Conservation (phyloP, 2,888 invertebrate species). For the Eupithecia tripunctaria region DNA sequence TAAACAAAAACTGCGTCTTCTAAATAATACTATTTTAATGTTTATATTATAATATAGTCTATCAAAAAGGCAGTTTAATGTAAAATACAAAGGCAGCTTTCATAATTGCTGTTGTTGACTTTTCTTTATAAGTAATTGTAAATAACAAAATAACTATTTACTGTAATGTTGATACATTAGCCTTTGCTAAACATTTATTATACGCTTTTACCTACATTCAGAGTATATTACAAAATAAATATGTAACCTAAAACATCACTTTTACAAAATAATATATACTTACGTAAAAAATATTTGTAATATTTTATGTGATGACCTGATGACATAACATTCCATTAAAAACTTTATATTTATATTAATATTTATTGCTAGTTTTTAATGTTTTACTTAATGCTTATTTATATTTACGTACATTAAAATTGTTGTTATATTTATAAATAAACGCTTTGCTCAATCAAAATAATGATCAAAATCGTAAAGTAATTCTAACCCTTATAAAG, state of each 20-base stretch:
- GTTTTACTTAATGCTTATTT: neutral
- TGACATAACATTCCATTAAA: slow-evolving; percentile 8
- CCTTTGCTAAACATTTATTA: slow-evolving; percentile 39
- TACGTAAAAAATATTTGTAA: too few species aligned
- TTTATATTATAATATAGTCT: neutral
- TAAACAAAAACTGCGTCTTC: neutral
- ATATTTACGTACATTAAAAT: slow-evolving; percentile 6
- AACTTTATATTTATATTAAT: neutral
- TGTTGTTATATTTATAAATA: slow-evolving; percentile 28
- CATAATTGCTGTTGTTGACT: neutral
- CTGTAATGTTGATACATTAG: slow-evolving; percentile 14
- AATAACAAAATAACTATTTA: slow-evolving; percentile 1
- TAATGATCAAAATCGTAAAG: slow-evolving; percentile 36
- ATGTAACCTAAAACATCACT: neutral
- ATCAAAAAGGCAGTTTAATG: neutral
- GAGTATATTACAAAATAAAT: neutral
- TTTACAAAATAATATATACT: neutral
- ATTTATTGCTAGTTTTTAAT: slow-evolving; percentile 22
- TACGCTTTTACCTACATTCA: slow-evolving; percentile 21
- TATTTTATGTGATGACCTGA: neutral
- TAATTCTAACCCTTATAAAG: slow-evolving; percentile 31
- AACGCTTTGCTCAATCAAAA: slow-evolving; percentile 42
- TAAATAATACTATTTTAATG: neutral
- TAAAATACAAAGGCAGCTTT: neutral
- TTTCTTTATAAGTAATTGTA: neutral